phyloP scores from a whole-genome alignment of 2,888 invertebrate species.

The Theodoxus fluviatilis region DNA sequence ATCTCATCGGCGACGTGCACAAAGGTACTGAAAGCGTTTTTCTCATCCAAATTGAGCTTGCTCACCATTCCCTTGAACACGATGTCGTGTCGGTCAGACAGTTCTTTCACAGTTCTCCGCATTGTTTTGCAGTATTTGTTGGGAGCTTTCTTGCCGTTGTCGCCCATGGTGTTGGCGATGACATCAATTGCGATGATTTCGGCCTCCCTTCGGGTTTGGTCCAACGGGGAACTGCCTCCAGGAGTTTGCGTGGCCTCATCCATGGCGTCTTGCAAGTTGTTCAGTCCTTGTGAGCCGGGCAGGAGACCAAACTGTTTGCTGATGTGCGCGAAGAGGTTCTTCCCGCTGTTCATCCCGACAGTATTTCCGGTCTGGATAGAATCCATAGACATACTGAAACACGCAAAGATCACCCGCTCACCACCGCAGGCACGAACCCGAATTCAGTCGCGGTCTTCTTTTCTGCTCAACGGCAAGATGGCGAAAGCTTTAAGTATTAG shows the following conservation, averaged over 20 bases:
- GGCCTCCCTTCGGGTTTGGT: slow-evolving; percentile 50
- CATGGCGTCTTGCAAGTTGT: slow-evolving; percentile 40
- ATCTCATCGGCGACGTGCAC: slow-evolving; percentile 60
- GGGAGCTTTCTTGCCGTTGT: slow-evolving; percentile 43
- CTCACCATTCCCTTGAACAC: slow-evolving; percentile 59
- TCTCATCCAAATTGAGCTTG: slow-evolving; percentile 50
- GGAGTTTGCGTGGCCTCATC: slow-evolving; percentile 48
- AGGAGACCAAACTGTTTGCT: slow-evolving; percentile 51
- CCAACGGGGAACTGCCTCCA: slow-evolving; percentile 44
- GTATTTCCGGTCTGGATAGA: too few species aligned
- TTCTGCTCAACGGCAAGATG: too few species aligned
- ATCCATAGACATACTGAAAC: too few species aligned
- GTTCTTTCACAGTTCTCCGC: slow-evolving; percentile 57
- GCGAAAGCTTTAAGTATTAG: too few species aligned
- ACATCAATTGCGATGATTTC: slow-evolving; percentile 53
- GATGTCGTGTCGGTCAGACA: slow-evolving; percentile 57
- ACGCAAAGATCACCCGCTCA: too few species aligned
- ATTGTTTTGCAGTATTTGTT: slow-evolving; percentile 60
- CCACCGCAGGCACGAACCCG: not conserved
- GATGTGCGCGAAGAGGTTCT: slow-evolving; percentile 51
- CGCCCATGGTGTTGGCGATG: slow-evolving; percentile 42
- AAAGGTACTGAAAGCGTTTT: slow-evolving; percentile 52
- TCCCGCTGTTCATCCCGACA: too few species aligned
- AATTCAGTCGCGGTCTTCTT: slow-evolving; percentile 11
- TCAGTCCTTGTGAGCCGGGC: slow-evolving; percentile 49